Base-by-base conservation (phyloP, 2,113 vertebrate species). In the Heterotis niloticus region DNA sequence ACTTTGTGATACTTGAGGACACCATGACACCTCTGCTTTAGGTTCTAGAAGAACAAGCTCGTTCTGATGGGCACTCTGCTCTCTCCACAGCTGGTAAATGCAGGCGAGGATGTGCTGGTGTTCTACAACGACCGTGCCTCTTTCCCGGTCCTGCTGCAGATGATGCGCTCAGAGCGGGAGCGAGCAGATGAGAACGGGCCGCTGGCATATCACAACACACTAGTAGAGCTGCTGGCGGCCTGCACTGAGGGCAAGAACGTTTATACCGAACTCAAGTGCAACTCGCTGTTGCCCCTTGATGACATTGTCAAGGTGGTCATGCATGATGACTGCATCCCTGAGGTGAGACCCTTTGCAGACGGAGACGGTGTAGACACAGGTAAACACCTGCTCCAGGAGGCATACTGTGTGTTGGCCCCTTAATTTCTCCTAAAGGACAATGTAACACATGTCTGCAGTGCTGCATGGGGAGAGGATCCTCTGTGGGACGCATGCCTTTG, bases 161-260 rank as follows among this genome's bases (percentile, higher is more conserved):
- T 99, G 96, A 99, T 99, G 98, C 87, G 89, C 12, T 96, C 94
- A 0, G 96, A 96, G 84, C 87, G 93, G 56, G 98, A 99, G 84
- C 90, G 95, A 0, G 88, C 86, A 64, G 96, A 98, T 0, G 94
- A 95, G 76, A 93, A 94, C 76, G 95, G 97, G 29, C 89, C 96
- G 0, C 92, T 99, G 84, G 96, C 95, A 82, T 99, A 99, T 89
- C 98, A 99, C 88, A 98, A 96, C 88, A 95, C 94, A 16, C 87
- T 99, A 66, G 98, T 99, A 11, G 97, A 99, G 80, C 94, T 99
- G 26, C 89, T 99, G 75, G 98, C 98, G 0, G 95, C 96, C 76
- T 99, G 98, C 91, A 99, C 98, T 0, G 97, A 99, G 88, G 98
- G 98, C 89, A 99, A 99, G 83, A 99, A 99, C 0, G 96, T 99